Conservation (phyloP, 2,888 invertebrate species). For the Hetaerina titia region DNA sequence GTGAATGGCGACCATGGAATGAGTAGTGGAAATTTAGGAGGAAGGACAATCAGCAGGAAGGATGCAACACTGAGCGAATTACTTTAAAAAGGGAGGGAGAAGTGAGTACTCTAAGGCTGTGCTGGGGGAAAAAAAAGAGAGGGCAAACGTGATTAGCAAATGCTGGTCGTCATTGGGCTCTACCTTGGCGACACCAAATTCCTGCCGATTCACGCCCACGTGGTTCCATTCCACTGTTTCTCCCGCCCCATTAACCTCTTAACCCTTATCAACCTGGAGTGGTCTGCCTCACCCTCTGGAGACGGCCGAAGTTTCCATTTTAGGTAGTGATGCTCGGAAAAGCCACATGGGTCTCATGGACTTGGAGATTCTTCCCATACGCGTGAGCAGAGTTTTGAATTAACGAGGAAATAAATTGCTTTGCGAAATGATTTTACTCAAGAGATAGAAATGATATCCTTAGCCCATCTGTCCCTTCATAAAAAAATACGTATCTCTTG, state of each 20-base stretch:
- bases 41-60: neutral
- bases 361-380: neutral
- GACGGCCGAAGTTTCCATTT: constrained; percentile 10
- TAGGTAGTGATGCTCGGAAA: neutral
- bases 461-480: too few relatives aligned
- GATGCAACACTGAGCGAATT: neutral
- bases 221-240: neutral
- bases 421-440: too few relatives aligned
- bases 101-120: neutral
- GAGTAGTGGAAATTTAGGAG: neutral
- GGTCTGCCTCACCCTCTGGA: neutral
- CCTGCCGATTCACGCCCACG: neutral
- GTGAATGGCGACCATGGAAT: neutral
- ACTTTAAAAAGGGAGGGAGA: neutral
- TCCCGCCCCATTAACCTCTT: constrained; percentile 40
- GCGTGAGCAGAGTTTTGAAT: neutral
- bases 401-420: neutral
- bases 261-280: constrained; percentile 54
- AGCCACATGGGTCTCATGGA: neutral
- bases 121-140: neutral
- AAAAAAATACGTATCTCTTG: too few relatives aligned
- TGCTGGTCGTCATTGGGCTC: neutral
- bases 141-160: constrained; percentile 28
- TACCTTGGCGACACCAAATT: constrained; percentile 15
- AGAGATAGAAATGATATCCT: too few relatives aligned